Evolutionary conservation across 2,888 invertebrate genomes (phyloP).

Genomic region (Noctua fimbriata): DNA sequence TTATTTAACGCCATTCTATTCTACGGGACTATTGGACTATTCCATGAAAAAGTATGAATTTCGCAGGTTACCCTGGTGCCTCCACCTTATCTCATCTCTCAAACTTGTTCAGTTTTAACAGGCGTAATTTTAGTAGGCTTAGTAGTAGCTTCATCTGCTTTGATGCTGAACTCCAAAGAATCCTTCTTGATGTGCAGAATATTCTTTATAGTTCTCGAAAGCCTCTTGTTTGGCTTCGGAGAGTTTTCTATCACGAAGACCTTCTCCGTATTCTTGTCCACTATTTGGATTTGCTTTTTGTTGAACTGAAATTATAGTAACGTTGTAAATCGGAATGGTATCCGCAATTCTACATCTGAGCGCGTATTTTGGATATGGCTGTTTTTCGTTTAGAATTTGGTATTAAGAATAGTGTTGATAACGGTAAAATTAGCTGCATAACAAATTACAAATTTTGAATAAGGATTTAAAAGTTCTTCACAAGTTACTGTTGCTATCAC

Average conservation of each 20-base stretch:
- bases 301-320: conserved; percentile 72
- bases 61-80: not conserved
- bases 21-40: too few relatives aligned
- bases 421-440: not conserved
- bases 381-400: not conserved
- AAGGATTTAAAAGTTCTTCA: not conserved
- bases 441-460: not conserved
- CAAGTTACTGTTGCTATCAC: not conserved
- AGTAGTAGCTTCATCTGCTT: conserved; percentile 81
- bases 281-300: conserved; percentile 69
- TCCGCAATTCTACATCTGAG: not conserved
- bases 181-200: conserved; percentile 85
- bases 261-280: conserved; percentile 82
- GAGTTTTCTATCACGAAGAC: conserved; percentile 83
- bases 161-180: conserved; percentile 81
- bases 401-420: not conserved
- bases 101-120: conserved; percentile 77
- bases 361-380: not conserved
- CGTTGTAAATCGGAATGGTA: not conserved
- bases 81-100: conserved; percentile 2
- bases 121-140: conserved; percentile 87
- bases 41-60: not conserved
- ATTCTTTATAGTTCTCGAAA: conserved; percentile 80
- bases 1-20: too few relatives aligned
- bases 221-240: conserved; percentile 80